Evolutionary conservation across 2,888 invertebrate species (phyloP).

Genomic region (Tachina lurida): DNA sequence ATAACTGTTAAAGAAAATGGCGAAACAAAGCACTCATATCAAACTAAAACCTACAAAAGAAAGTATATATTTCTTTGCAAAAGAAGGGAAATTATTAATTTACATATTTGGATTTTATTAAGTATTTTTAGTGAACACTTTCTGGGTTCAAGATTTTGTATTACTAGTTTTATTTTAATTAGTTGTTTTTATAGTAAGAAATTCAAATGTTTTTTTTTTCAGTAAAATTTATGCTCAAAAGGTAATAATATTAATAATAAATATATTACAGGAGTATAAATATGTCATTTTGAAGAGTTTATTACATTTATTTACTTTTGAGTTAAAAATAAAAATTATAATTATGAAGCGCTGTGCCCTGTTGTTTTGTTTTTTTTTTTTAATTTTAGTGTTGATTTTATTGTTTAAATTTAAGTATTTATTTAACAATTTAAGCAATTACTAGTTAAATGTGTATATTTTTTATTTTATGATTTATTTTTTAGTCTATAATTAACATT

Average conservation of each 20-base stretch:
- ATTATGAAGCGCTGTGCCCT: slow-evolving; percentile 73
- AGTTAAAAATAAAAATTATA: slow-evolving; percentile 62
- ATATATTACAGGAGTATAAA: slow-evolving; percentile 68
- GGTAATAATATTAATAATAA: slow-evolving; percentile 64
- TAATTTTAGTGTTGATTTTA: slow-evolving; percentile 53
- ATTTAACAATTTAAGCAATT: slow-evolving; percentile 69
- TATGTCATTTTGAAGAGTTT: slow-evolving; percentile 37
- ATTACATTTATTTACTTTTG: slow-evolving; percentile 6
- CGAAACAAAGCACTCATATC: background rate
- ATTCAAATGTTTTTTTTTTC: slow-evolving; percentile 43
- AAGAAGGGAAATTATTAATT: background rate
- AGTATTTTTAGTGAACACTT: slow-evolving; percentile 80
- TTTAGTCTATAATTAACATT: slow-evolving; percentile 59
- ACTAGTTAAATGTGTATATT: slow-evolving; percentile 50
- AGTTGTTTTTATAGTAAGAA: slow-evolving; percentile 55
- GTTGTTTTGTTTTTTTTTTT: slow-evolving; percentile 59
- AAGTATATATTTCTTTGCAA: background rate
- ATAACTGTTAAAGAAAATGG: too few species aligned
- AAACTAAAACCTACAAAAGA: background rate
- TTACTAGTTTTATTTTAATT: slow-evolving; percentile 62
- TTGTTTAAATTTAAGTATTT: slow-evolving; percentile 60
- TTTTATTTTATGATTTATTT: slow-evolving; percentile 32
- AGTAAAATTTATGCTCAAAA: slow-evolving; percentile 53
- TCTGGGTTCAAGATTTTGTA: slow-evolving; percentile 79
- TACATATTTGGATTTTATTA: slow-evolving; percentile 48